phyloP scores from a whole-genome alignment of 2,113 vertebrate species.

The Polyodon spathula region DNA sequence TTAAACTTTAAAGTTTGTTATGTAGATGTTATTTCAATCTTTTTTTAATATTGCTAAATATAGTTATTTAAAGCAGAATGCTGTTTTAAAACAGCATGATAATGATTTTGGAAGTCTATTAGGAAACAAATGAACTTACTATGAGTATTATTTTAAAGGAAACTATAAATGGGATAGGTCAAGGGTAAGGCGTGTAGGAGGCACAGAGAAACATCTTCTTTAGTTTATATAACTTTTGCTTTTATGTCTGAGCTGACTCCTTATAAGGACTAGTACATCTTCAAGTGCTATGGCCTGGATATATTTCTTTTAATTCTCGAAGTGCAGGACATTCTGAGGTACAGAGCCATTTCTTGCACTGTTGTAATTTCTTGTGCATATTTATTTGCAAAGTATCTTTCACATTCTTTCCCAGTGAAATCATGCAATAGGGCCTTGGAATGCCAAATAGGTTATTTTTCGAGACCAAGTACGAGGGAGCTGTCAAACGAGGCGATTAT shows the following conservation, averaged over 20 bases:
- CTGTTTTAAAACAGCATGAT: background rate
- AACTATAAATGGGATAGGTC: constrained; percentile 71
- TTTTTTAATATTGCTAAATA: too few species aligned
- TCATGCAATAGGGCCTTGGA: constrained; percentile 51
- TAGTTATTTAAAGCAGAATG: too few species aligned
- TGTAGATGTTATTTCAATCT: too few species aligned
- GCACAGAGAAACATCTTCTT: constrained; percentile 47
- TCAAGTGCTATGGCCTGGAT: constrained; percentile 28
- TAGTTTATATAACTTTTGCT: constrained; percentile 60
- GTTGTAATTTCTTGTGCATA: constrained; percentile 69
- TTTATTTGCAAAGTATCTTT: constrained; percentile 85
- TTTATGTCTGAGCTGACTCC: constrained; percentile 57
- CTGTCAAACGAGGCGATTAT: constrained; percentile 45
- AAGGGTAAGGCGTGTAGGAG: constrained; percentile 54
- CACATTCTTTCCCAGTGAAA: constrained; percentile 88
- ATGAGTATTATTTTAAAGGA: constrained; percentile 55
- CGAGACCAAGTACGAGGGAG: constrained; percentile 58
- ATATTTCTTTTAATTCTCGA: constrained; percentile 70
- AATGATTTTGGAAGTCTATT: constrained; percentile 37
- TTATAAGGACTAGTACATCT: constrained; percentile 67
- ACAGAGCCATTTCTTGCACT: constrained; percentile 61
- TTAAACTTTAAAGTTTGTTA: too few species aligned
- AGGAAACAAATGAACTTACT: constrained; percentile 57
- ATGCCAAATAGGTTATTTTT: constrained; percentile 68
- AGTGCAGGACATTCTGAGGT: constrained; percentile 71